Conservation (phyloP, 2,113 vertebrate genomes). For the Rhinogobius similis region DNA sequence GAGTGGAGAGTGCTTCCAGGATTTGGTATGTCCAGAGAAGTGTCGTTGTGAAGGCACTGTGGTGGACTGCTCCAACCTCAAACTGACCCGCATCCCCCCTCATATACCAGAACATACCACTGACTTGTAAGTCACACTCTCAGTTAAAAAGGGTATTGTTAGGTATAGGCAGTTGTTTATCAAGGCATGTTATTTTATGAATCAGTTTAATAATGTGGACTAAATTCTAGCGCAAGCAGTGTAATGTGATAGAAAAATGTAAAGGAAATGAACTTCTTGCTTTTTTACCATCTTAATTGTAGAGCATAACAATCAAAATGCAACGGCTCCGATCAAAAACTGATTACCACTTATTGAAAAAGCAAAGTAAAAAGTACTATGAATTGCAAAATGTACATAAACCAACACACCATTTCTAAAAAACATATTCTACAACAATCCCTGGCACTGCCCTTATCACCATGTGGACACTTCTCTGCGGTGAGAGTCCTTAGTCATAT, state of each 20-base stretch:
- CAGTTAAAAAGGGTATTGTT: not conserved
- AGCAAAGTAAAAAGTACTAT: too few species aligned
- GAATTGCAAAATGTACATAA: not conserved
- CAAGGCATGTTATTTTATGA: not conserved
- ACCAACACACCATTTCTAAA: too few species aligned
- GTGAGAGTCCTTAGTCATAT: not conserved
- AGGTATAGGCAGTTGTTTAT: not conserved
- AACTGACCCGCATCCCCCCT: slow-evolving; percentile 84
- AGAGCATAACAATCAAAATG: too few species aligned
- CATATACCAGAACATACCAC: slow-evolving; percentile 93
- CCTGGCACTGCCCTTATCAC: not conserved
- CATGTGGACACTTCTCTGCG: not conserved
- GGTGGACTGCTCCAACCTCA: slow-evolving; percentile 96
- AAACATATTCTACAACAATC: too few species aligned
- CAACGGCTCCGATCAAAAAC: too few species aligned
- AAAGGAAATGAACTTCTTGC: too few species aligned
- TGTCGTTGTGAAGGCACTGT: slow-evolving; percentile 95
- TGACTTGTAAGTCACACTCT: slow-evolving; percentile 84
- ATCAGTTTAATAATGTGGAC: too few species aligned
- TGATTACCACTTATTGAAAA: not conserved
- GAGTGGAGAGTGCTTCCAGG: slow-evolving; percentile 93
- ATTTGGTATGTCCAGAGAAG: slow-evolving; percentile 92
- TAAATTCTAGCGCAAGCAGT: too few species aligned
- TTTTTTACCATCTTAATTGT: not conserved
- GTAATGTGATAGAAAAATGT: too few species aligned